Evolutionary conservation across 2,113 vertebrate species (phyloP).

Genomic region (Symphodus melops): DNA sequence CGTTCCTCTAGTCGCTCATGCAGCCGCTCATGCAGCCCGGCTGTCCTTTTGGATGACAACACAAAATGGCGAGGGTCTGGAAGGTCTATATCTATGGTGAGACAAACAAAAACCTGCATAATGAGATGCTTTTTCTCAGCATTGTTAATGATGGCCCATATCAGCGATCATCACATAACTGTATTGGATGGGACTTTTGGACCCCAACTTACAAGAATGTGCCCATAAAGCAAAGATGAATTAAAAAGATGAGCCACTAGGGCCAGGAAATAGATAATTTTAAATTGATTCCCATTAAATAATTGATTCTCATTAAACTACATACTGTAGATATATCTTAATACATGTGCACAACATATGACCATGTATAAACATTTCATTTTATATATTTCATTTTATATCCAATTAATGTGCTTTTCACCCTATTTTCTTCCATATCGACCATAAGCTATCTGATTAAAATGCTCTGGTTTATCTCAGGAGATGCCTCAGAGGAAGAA

Average conservation of each 20-base stretch:
- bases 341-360: too few relatives aligned
- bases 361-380: too few relatives aligned
- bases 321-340: too few relatives aligned
- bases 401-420: neutral
- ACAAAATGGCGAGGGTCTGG: constrained; percentile 68
- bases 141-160: neutral
- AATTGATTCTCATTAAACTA: too few relatives aligned
- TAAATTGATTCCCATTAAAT: too few relatives aligned
- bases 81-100: constrained; percentile 84
- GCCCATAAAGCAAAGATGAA: constrained; percentile 64
- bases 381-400: neutral
- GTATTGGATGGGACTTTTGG: constrained; percentile 2
- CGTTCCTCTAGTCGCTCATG: constrained; percentile 60
- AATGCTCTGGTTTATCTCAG: constrained; percentile 59
- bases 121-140: neutral
- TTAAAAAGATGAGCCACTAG: constrained; percentile 55
- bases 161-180: constrained; percentile 8
- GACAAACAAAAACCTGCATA: constrained; percentile 28
- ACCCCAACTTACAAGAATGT: constrained; percentile 18
- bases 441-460: neutral
- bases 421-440: neutral
- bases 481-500: constrained; percentile 68
- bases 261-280: neutral
- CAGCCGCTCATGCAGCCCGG: constrained; percentile 73
- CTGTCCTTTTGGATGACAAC: constrained; percentile 55